Evolutionary conservation across 1,140 invertebrate species (phyloP).

Genomic region (Zaprionus inermis): DNA sequence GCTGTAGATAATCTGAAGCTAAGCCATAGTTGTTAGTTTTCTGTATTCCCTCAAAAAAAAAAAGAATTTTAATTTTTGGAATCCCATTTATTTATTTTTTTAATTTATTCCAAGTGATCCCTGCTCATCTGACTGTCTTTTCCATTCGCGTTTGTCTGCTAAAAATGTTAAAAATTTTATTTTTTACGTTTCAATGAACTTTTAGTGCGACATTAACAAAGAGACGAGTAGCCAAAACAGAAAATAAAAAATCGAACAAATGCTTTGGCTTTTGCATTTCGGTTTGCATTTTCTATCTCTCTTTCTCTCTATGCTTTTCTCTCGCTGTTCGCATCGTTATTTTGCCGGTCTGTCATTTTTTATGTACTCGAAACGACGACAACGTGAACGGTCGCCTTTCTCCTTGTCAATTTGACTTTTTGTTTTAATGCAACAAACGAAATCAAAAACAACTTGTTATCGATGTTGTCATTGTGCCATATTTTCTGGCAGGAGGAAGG

Average conservation of each 20-base stretch:
- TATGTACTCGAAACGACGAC: constrained; percentile 30
- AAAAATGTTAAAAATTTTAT: constrained; percentile 55
- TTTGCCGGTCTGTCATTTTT: constrained; percentile 26
- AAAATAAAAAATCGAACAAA: constrained; percentile 23
- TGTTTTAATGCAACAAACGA: constrained; percentile 70
- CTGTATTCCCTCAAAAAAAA: too few species aligned
- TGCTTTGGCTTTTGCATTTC: constrained; percentile 24
- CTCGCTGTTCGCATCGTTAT: constrained; percentile 22
- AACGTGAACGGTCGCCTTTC: constrained; percentile 63
- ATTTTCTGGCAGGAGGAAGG: constrained; percentile 27
- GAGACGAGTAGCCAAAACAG: constrained; percentile 29
- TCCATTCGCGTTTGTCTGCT: constrained; percentile 24
- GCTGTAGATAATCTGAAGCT: too few species aligned
- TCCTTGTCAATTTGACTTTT: constrained; percentile 60
- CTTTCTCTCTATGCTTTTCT: background rate
- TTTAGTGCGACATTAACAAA: constrained; percentile 63
- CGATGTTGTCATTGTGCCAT: constrained; percentile 69
- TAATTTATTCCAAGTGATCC: background rate
- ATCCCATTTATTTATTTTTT: background rate
- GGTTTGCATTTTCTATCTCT: background rate
- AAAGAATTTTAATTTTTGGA: too few species aligned
- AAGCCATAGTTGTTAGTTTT: too few species aligned
- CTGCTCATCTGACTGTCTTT: background rate
- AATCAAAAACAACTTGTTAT: constrained; percentile 79
- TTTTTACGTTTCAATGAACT: constrained; percentile 64